Conservation (phyloP, 1,140 invertebrate species). For the Cepaea nemoralis region DNA sequence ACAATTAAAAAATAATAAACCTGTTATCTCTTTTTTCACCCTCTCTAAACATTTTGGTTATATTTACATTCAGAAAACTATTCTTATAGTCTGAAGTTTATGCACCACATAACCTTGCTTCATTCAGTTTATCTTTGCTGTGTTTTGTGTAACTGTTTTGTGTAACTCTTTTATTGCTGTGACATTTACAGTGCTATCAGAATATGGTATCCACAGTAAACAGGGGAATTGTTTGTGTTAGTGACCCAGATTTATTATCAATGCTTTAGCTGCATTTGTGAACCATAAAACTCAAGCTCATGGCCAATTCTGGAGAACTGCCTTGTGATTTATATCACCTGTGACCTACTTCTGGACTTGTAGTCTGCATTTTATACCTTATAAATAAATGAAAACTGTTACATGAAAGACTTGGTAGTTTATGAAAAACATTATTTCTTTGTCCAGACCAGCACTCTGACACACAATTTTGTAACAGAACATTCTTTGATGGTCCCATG, state of each 20-base stretch:
- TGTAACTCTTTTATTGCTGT: not conserved
- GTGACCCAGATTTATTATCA: not conserved
- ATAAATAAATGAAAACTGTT: not conserved
- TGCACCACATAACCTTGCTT: too few relatives aligned
- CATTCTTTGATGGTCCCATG: not conserved
- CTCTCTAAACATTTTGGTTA: too few relatives aligned
- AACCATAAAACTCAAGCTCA: not conserved
- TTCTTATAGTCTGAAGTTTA: too few relatives aligned
- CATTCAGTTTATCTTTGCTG: not conserved
- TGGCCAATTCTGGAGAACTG: not conserved
- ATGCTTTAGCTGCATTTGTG: not conserved
- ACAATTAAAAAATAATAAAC: too few relatives aligned
- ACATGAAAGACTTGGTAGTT: not conserved
- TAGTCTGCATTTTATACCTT: too few relatives aligned
- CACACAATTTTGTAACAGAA: not conserved
- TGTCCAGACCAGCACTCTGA: not conserved
- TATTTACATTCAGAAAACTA: too few relatives aligned
- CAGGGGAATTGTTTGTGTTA: not conserved
- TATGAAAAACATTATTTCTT: not conserved
- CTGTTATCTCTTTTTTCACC: too few relatives aligned
- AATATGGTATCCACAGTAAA: not conserved
- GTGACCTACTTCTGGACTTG: not conserved
- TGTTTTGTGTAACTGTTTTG: not conserved
- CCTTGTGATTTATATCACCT: not conserved
- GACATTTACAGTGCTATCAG: not conserved